Evolutionary conservation across 2,888 invertebrate species (phyloP), one percentile per base, ranked within the genome.

Genomic region (Carcina quercana): DNA sequence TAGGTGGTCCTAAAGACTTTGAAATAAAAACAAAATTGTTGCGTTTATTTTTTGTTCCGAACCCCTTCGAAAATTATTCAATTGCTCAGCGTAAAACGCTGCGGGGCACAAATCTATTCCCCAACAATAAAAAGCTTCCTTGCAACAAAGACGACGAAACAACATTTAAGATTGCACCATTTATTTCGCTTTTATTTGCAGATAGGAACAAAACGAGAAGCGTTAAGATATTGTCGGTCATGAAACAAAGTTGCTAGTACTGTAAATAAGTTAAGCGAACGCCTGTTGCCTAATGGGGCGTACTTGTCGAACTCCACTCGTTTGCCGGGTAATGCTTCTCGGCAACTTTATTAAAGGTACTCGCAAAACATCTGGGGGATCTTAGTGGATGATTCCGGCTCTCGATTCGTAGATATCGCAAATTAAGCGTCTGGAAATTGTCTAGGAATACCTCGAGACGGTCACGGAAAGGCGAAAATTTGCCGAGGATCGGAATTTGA

Each of bases 271-370:
- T 59, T 54, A 47, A 51, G 45, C 49, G 37, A 59, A 59, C 56
- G 62, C 60, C 66, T 59, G 62, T 62, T 66, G 65, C 55, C 57
- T 70, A 70, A 71, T 68, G 71, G 64, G 42, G 57, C 63, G 58
- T 55, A 55, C 50, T 46, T 48, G 54, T 55, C 55, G 50, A 61
- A 65, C 55, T 35, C 32, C 15, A 25, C 34, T 14, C 35, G 32
- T 32, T 31, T 32, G 14, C 10, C 24, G 25, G 14, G 28, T 32
- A 35, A 35, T 28, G 21, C 20, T 35, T 15, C 29, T 43, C 43
- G 42, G 47, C 45, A 51, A 55, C 50, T 56, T 58, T 56, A 58
- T 58, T 53, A 47, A 51, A 55, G 52, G 47, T 45, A 50, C 42
- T 42, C 35, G 32, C 32, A 21, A 11, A 46, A 31, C 55, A 53